These are phyloP conservation scores for Cheilosia urbana DNA, from an alignment of 2,888 invertebrate genomes.

Conservation along the genomic window DNA sequence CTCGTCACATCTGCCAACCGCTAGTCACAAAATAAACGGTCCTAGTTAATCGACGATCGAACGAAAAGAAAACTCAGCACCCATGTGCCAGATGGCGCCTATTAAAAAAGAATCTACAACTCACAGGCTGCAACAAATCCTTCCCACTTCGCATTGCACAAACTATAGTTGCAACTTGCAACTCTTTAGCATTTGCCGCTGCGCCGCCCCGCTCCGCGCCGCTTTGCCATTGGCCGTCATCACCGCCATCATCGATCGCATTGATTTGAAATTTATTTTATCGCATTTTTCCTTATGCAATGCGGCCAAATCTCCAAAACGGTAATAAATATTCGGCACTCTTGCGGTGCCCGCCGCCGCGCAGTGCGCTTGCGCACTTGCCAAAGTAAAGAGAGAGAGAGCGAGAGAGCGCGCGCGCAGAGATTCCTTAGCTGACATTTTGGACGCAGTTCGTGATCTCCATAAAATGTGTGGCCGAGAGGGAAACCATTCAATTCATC, in stretches of 20 bases:
- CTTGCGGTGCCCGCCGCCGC: slow-evolving; percentile 10
- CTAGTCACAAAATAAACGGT: slow-evolving; percentile 35
- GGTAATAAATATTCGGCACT: slow-evolving; percentile 73
- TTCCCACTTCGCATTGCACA: slow-evolving; percentile 39
- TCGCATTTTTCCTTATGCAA: slow-evolving; percentile 60
- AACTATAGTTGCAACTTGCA: slow-evolving; percentile 26
- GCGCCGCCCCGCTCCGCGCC: neutral
- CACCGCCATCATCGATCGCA: slow-evolving; percentile 63
- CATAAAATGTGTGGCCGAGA: slow-evolving; percentile 39
- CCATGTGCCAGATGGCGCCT: slow-evolving; percentile 69
- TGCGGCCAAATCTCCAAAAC: slow-evolving; percentile 65
- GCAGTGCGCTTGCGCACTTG: slow-evolving; percentile 48
- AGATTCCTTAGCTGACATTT: slow-evolving; percentile 66
- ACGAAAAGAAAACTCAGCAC: slow-evolving; percentile 41
- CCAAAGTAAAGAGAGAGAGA: slow-evolving; percentile 31
- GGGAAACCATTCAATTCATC: slow-evolving; percentile 45
- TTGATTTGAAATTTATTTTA: slow-evolving; percentile 72
- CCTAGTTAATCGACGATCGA: slow-evolving; percentile 43
- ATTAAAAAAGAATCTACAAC: slow-evolving; percentile 46
- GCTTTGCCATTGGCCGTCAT: slow-evolving; percentile 37
- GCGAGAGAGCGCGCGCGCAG: slow-evolving; percentile 13
- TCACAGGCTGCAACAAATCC: slow-evolving; percentile 14
- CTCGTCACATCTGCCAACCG: slow-evolving; percentile 54
- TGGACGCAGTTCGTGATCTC: slow-evolving; percentile 69
- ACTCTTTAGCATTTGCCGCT: slow-evolving; percentile 28